phyloP scores from a whole-genome alignment of 2,888 invertebrate genomes.

The Drosophila mimica region DNA sequence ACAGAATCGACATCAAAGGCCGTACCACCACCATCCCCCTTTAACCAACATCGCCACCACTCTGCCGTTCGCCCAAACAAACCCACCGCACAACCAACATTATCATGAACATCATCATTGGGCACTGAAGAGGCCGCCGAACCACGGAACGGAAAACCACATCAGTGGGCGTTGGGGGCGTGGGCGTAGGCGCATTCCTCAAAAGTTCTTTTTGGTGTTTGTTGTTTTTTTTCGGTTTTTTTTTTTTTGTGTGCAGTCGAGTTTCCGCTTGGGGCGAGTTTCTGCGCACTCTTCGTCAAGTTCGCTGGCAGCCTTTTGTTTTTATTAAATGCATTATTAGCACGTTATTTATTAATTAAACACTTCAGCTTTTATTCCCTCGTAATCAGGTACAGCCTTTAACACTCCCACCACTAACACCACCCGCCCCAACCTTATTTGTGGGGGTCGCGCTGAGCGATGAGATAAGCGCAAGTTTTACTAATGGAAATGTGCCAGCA shows the following conservation, averaged over 20 bases:
- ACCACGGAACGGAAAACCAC: constrained; percentile 35
- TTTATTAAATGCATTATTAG: constrained; percentile 74
- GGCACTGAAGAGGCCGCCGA: constrained; percentile 36
- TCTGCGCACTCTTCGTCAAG: constrained; percentile 31
- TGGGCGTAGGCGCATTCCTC: constrained; percentile 23
- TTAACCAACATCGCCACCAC: background rate
- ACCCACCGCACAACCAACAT: constrained; percentile 11
- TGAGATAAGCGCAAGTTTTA: constrained; percentile 51
- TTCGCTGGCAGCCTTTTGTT: constrained; percentile 41
- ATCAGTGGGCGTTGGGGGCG: constrained; percentile 33
- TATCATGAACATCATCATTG: constrained; percentile 42
- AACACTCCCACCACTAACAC: background rate
- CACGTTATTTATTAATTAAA: constrained; percentile 80
- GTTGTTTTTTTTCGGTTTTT: constrained; percentile 1
- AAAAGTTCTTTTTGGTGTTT: constrained; percentile 19
- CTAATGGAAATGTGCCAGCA: constrained; percentile 40
- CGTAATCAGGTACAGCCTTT: constrained; percentile 56
- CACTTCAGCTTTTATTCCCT: constrained; percentile 68
- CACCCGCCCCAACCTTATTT: background rate
- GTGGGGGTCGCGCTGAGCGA: constrained; percentile 29
- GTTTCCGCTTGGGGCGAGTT: constrained; percentile 30
- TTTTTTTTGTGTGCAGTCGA: constrained; percentile 1
- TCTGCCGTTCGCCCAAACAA: background rate
- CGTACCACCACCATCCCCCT: background rate
- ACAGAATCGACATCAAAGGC: constrained; percentile 69